A percentile compares a stretch with the other conserved stretches of the same genome.
These are phyloP conservation scores for Lytechinus variegatus DNA, from an alignment of 35 echinoderm and acorn worm species.

Conservation along the genomic window DNA sequence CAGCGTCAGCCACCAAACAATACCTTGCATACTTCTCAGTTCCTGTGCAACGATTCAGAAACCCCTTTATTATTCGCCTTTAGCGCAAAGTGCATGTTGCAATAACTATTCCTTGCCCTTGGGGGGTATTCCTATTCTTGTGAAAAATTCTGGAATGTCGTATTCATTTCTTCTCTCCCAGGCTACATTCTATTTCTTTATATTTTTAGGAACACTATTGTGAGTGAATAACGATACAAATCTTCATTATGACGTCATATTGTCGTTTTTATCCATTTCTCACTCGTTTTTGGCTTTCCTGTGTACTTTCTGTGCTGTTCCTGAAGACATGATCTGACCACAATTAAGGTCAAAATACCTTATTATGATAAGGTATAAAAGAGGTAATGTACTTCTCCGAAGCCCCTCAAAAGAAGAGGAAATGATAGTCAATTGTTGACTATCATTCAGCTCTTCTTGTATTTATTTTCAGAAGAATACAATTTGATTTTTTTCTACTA, in stretches of 20 bases:
- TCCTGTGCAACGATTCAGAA: not conserved
- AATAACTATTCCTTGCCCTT: not conserved
- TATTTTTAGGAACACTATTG: not conserved
- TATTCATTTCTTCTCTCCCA: not conserved
- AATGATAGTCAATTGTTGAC: not conserved
- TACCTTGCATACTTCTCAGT: not conserved
- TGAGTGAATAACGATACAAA: not conserved
- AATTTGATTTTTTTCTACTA: not conserved
- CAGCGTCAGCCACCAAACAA: not conserved
- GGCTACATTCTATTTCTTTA: not conserved
- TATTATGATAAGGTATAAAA: not conserved
- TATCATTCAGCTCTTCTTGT: not conserved
- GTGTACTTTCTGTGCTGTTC: not conserved
- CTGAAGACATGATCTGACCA: not conserved
- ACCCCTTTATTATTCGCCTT: not conserved
- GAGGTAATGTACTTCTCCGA: not conserved
- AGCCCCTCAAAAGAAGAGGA: not conserved
- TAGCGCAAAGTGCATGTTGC: slow-evolving; percentile 1
- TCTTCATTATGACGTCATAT: not conserved
- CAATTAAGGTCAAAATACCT: not conserved
- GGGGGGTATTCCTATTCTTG: not conserved
- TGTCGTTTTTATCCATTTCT: not conserved
- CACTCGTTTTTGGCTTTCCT: not conserved
- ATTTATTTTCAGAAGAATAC: not conserved
- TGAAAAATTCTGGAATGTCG: not conserved